A percentile compares a stretch with the other conserved stretches of the same genome.
phyloP scores from a whole-genome alignment of 2,888 invertebrate genomes.

The Acanthosoma haemorrhoidale region DNA sequence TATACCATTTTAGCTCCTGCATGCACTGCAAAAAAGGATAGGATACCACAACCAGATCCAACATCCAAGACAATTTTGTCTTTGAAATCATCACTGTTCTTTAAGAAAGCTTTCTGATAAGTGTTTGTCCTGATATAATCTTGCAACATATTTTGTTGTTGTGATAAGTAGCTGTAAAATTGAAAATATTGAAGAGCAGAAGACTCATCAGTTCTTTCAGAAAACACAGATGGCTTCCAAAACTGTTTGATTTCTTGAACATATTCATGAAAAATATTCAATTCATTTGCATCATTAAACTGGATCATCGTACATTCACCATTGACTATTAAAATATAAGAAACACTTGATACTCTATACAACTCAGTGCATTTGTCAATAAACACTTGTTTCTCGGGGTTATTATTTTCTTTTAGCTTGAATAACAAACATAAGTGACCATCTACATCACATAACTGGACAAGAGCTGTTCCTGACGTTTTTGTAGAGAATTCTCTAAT shows the following conservation, averaged over 20 bases:
- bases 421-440: background rate
- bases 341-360: conserved; percentile 61
- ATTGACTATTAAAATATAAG: conserved; percentile 66
- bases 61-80: conserved; percentile 92
- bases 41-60: conserved; percentile 95
- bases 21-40: conserved; percentile 97
- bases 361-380: conserved; percentile 64
- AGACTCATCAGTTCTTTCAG: conserved; percentile 92
- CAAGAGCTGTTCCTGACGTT: background rate
- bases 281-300: conserved; percentile 46
- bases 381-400: conserved; percentile 62
- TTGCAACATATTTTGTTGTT: conserved; percentile 99
- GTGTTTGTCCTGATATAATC: conserved; percentile 97
- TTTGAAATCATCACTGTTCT: conserved; percentile 86
- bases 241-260: background rate
- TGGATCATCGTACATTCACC: conserved; percentile 66
- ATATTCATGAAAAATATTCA: background rate
- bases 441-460: background rate
- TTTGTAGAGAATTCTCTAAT: background rate
- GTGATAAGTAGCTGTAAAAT: conserved; percentile 97
- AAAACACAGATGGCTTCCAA: conserved; percentile 67
- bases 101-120: conserved; percentile 92
- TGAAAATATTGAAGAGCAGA: conserved; percentile 91
- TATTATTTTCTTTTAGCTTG: background rate
- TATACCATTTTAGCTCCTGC: conserved; percentile 95